Percentiles rank a stretch among this genome's conserved stretches.
Evolutionary conservation across 2,797 vertebrate species (phyloP).

Genomic region (Chelmon rostratus): DNA sequence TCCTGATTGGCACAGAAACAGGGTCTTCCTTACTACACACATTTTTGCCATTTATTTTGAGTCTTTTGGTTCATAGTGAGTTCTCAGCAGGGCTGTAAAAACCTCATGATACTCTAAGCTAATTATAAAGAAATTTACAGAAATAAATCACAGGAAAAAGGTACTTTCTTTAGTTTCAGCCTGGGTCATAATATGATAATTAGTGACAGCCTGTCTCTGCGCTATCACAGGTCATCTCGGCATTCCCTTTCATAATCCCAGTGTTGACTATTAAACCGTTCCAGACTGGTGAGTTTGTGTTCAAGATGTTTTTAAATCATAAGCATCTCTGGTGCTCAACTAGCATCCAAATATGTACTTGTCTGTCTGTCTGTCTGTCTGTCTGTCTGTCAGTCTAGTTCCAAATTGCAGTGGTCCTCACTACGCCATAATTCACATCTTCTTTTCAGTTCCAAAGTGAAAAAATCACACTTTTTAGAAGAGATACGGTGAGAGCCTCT

Average conservation of each 20-base stretch:
- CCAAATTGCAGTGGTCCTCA: neutral
- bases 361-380: no score
- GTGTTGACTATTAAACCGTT: constrained; percentile 34
- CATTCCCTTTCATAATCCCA: constrained; percentile 34
- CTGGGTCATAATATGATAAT: constrained; percentile 17
- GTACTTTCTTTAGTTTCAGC: constrained; percentile 1
- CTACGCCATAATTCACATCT: neutral
- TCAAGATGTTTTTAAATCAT: neutral
- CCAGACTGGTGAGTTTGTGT: constrained; percentile 25
- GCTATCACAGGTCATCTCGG: constrained; percentile 12
- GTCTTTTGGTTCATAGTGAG: neutral
- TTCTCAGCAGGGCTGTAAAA: constrained; percentile 23
- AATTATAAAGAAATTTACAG: constrained; percentile 16
- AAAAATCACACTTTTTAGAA: neutral
- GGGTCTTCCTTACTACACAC: constrained; percentile 1
- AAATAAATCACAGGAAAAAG: constrained; percentile 12
- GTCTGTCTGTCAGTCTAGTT: neutral
- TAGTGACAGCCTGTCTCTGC: constrained; percentile 28
- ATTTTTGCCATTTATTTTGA: neutral
- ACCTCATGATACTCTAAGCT: constrained; percentile 18
- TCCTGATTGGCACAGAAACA: neutral
- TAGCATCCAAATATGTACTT: no score
- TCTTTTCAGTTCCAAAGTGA: neutral
- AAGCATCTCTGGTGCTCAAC: no score
- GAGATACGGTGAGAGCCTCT: neutral